Evolutionary conservation across 2,888 invertebrate species (phyloP), one percentile per base, ranked within the genome.

Genomic region (Drosophila prolongata): DNA sequence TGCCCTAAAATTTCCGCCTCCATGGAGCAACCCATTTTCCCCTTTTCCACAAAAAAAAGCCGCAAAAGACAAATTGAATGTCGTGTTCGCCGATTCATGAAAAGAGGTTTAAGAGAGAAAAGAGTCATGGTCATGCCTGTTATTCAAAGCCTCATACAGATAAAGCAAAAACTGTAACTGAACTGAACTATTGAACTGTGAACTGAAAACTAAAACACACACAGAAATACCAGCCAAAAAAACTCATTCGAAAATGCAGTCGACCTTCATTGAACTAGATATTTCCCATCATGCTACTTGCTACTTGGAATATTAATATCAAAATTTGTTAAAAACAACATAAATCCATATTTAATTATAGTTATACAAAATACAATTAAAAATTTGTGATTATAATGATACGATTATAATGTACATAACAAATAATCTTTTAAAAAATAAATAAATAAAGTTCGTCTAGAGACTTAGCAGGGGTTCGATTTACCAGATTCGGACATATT

Each of bases 171-270:
- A 55, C 67, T 85, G 72, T 75, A 79, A 79, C 66, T 43, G 34
- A 67, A 59, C 46, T 61, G 53, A 85, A 71, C 61, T 75, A 85
- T 67, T 68, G 75, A 87, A 77, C 85, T 76, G 71, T 66, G 56
- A 69, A 55, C 27, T 30, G 42, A 58, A 53, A 59, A 64, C 65
- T 44, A 57, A 75, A 60, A 52, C 37, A 38, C 30, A 14, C 24
- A 35, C 30, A 38, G 47, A 27, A 62, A 62, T 40, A 40, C 11
- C 38, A 38, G 16, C 53, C 24, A 1, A 38, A 38, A 46, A 30
- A 46, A 46, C 10, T 35, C 19, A 10, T 1, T 1, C 13, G 40
- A 19, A 24, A 34, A 1, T 16, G 24, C 57, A 35, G 59, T 42
- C 3, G 2, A 19, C 8, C 52, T 38, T 44, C 44, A 24, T 19